Conservation (phyloP, 2,113 vertebrate genomes). For the Stictonetta naevosa region DNA sequence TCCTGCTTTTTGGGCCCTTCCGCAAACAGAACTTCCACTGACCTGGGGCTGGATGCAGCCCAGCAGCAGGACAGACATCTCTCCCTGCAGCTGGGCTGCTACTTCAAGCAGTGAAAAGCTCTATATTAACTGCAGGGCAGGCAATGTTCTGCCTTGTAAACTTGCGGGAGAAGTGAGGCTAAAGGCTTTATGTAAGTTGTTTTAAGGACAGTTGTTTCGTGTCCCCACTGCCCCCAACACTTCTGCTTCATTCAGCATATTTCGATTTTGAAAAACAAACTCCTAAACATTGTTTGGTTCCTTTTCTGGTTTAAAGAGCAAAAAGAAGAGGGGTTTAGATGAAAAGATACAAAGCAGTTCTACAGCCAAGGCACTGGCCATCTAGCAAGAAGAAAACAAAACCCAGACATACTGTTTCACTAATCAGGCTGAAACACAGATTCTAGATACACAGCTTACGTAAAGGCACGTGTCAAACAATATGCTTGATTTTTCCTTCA, state of each 20-base stretch:
- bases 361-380: background rate
- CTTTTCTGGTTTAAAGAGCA: background rate
- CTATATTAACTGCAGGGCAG: background rate
- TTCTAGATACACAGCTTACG: constrained; percentile 30
- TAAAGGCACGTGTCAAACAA: constrained; percentile 46
- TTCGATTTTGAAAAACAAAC: background rate
- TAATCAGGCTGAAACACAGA: background rate
- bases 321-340: background rate
- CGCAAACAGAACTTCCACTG: background rate
- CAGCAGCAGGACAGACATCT: rapidly evolving
- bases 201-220: background rate
- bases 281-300: background rate
- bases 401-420: constrained; percentile 13
- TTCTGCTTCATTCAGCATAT: background rate
- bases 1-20: constrained; percentile 48
- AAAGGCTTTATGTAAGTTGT: background rate
- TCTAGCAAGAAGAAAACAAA: constrained; percentile 18
- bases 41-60: background rate
- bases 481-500: constrained; percentile 19
- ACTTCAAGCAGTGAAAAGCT: constrained; percentile 20
- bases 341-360: background rate
- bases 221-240: too few species aligned
- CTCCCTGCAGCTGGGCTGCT: background rate
- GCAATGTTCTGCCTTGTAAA: background rate
- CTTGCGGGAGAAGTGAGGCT: background rate